These are phyloP conservation scores for Boloria selene DNA, from an alignment of 2,888 invertebrate species.

Conservation along the genomic window DNA sequence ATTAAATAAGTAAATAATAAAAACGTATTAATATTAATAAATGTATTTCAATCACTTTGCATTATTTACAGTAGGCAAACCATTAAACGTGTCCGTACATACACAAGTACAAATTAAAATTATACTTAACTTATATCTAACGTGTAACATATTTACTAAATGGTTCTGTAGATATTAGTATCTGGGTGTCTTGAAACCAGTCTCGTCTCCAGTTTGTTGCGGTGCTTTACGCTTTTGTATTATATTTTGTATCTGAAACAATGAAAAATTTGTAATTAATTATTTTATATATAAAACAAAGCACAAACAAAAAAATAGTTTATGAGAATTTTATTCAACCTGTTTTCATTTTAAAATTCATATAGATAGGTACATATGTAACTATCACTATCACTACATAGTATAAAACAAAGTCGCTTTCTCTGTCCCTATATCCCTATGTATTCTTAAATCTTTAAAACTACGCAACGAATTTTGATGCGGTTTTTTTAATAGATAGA, in stretches of 20 bases:
- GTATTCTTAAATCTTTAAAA: too few relatives aligned
- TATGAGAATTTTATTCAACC: too few relatives aligned
- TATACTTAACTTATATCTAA: neutral
- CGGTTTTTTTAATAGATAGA: too few relatives aligned
- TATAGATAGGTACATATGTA: too few relatives aligned
- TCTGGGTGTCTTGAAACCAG: slow-evolving; percentile 85
- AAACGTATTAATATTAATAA: neutral
- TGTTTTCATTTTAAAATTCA: too few relatives aligned
- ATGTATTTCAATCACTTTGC: neutral
- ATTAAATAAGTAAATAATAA: neutral
- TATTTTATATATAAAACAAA: too few relatives aligned
- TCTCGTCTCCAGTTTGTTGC: slow-evolving; percentile 74
- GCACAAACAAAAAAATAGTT: too few relatives aligned
- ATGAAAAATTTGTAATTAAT: slow-evolving; percentile 20
- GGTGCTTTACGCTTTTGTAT: slow-evolving; percentile 92
- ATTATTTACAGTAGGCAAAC: slow-evolving; percentile 8
- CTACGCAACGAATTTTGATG: too few relatives aligned
- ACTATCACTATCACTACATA: too few relatives aligned
- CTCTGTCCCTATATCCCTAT: too few relatives aligned
- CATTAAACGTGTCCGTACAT: neutral
- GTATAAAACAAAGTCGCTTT: too few relatives aligned
- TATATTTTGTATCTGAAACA: slow-evolving; percentile 87
- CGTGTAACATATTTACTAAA: too few relatives aligned
- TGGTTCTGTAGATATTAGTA: slow-evolving; percentile 62
- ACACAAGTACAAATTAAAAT: slow-evolving; percentile 4